These are phyloP conservation scores for Ochotona curzoniae DNA, from an alignment of 2,113 vertebrate species.

Conservation along the genomic window DNA sequence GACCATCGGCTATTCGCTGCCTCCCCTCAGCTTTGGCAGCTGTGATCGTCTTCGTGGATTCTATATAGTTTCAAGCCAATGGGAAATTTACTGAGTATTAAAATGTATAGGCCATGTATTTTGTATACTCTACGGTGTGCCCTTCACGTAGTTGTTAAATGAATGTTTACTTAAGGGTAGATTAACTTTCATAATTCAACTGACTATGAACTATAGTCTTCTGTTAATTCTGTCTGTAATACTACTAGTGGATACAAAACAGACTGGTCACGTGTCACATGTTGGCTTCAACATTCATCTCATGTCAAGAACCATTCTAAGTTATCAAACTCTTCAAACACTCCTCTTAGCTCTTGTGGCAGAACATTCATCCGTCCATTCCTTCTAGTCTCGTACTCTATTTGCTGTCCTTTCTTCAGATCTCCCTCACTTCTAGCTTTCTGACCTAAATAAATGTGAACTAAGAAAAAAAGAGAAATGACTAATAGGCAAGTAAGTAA, in stretches of 20 bases:
- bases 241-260: not conserved
- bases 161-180: not conserved
- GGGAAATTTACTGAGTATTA: not conserved
- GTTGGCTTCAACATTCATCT: constrained; percentile 14
- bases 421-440: constrained; percentile 1
- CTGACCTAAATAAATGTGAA: not conserved
- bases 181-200: not conserved
- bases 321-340: not conserved
- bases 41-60: not conserved
- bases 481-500: not conserved
- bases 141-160: not conserved
- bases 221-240: not conserved
- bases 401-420: constrained; percentile 14
- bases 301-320: constrained; percentile 10
- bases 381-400: not conserved
- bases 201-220: constrained; percentile 3
- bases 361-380: not conserved
- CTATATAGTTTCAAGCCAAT: not conserved
- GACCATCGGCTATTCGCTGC: not conserved
- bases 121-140: not conserved
- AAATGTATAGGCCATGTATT: not conserved
- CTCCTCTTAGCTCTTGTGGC: not conserved
- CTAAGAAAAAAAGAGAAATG: not conserved
- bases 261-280: not conserved
- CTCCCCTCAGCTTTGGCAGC: not conserved